Evolutionary conservation across 2,888 invertebrate species (phyloP).

Genomic region (Bellardia pandia): DNA sequence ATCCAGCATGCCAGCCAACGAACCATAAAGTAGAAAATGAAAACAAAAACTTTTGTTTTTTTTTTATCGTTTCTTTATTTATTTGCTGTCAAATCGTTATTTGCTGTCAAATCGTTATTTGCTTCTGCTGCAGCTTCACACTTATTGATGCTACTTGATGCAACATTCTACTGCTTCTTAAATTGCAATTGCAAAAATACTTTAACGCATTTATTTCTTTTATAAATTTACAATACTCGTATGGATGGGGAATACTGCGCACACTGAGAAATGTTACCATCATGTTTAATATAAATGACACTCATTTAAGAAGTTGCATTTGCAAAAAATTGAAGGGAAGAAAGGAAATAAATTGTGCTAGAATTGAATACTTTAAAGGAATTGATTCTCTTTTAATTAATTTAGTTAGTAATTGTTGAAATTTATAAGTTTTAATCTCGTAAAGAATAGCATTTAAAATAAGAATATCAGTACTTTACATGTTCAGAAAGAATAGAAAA

Average conservation of each 20-base stretch:
- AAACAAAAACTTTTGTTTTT: background rate
- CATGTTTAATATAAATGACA: conserved; percentile 19
- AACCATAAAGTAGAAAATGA: conserved; percentile 26
- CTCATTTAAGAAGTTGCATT: background rate
- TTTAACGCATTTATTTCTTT: conserved; percentile 45
- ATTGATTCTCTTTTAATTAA: background rate
- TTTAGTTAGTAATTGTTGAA: background rate
- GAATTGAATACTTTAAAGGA: background rate
- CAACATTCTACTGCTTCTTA: conserved; percentile 49
- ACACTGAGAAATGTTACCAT: background rate
- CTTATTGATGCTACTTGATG: conserved; percentile 44
- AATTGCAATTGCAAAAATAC: conserved; percentile 46
- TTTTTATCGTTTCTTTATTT: conserved; percentile 32
- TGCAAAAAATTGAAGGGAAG: background rate
- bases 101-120: conserved; percentile 60
- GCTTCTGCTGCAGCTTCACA: background rate
- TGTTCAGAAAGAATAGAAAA: no score
- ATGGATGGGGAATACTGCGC: background rate
- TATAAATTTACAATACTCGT: background rate
- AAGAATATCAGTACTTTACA: no score
- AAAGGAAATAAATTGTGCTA: background rate
- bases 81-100: conserved; percentile 63
- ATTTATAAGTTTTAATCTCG: no score
- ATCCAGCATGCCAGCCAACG: background rate
- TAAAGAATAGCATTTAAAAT: no score